A percentile compares a stretch with the other conserved stretches of the same genome.
Evolutionary conservation across 2,888 invertebrate species (phyloP).

Genomic region (Harpalus rufipes): DNA sequence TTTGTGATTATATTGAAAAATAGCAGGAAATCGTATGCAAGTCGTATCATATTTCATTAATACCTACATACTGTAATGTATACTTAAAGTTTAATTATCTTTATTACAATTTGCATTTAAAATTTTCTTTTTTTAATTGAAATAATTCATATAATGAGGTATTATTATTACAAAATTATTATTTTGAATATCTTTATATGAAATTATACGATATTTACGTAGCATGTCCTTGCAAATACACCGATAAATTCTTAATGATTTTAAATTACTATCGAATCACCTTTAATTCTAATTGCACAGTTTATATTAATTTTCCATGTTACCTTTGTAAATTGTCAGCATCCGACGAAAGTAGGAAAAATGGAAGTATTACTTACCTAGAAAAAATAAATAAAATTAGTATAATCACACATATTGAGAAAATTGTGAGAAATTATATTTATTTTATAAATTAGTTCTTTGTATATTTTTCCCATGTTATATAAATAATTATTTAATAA

Average conservation of each 20-base stretch:
- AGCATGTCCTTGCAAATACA: constrained; percentile 19
- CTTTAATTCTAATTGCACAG: constrained; percentile 8
- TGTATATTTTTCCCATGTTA: constrained; percentile 23
- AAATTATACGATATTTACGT: constrained; percentile 27
- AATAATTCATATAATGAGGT: constrained; percentile 31
- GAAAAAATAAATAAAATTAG: constrained; percentile 30
- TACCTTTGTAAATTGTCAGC: constrained; percentile 11
- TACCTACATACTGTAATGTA: constrained; percentile 23
- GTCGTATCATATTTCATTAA: neutral
- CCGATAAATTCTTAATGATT: constrained; percentile 43
- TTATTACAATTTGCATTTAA: constrained; percentile 32
- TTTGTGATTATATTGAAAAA: neutral
- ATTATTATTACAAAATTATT: constrained; percentile 29
- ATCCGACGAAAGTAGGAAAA: constrained; percentile 4
- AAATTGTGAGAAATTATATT: constrained; percentile 41
- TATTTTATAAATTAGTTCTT: constrained; percentile 24
- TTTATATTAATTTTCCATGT: constrained; percentile 8
- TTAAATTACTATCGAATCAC: constrained; percentile 21
- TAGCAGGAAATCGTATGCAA: neutral
- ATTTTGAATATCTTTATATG: constrained; percentile 31
- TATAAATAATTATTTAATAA: constrained; percentile 43
- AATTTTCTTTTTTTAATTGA: constrained; percentile 39
- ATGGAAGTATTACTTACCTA: constrained; percentile 35
- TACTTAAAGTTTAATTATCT: constrained; percentile 29
- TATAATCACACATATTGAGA: constrained; percentile 9